A percentile compares a stretch with the other conserved stretches of the same genome.
phyloP scores from a whole-genome alignment of 2,888 invertebrate genomes.

The Chymomyza fuscimana region DNA sequence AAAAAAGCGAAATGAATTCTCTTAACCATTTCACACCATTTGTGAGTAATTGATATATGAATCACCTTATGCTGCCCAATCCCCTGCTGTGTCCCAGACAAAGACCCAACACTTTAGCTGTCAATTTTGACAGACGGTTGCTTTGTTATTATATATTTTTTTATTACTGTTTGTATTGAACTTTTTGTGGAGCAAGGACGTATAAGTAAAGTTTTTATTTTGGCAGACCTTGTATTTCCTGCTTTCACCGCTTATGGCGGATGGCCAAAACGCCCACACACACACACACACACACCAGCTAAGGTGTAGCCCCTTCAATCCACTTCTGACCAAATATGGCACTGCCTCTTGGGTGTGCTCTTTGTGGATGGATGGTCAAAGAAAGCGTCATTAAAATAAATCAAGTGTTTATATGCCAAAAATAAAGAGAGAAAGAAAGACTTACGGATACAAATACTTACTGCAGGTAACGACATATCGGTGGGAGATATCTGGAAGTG shows the following conservation, averaged over 20 bases:
- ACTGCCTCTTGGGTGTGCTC: conserved; percentile 1
- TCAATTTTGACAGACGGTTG: conserved; percentile 60
- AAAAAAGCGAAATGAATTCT: conserved; percentile 20
- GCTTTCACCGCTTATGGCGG: conserved; percentile 50
- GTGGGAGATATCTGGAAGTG: neutral
- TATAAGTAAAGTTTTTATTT: conserved; percentile 35
- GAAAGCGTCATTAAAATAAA: conserved; percentile 48
- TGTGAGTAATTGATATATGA: conserved; percentile 61
- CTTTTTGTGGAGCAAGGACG: conserved; percentile 66
- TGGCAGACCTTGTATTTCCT: conserved; percentile 65
- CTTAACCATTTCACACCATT: conserved; percentile 37
- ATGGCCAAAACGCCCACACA: conserved; percentile 43
- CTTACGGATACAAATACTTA: neutral
- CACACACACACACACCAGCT: neutral
- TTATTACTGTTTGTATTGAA: conserved; percentile 13
- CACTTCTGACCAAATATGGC: conserved; percentile 37
- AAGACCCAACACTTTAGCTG: conserved; percentile 43
- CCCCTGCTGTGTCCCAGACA: conserved; percentile 6
- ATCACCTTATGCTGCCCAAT: conserved; percentile 35
- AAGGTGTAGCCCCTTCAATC: neutral
- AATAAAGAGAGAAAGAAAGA: neutral
- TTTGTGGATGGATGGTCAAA: conserved; percentile 25
- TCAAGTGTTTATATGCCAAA: conserved; percentile 34
- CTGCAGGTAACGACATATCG: neutral
- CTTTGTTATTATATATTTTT: conserved; percentile 7